These are phyloP conservation scores for Phengaris arion DNA, from an alignment of 2,888 invertebrate genomes.

Conservation along the genomic window DNA sequence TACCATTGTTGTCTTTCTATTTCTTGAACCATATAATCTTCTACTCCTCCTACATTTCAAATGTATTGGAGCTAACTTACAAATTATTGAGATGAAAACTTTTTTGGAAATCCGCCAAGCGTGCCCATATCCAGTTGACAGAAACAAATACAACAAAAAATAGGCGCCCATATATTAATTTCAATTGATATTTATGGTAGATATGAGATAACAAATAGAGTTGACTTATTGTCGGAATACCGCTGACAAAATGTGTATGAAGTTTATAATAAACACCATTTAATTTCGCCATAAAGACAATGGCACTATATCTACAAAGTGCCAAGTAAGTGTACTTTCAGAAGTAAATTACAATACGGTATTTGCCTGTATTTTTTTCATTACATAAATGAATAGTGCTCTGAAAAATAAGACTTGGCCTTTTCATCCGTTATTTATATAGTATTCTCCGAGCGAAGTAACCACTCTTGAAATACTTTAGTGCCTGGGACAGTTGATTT, in stretches of 20 bases:
- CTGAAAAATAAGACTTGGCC: no score
- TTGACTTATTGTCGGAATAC: slow-evolving; percentile 12
- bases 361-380: no score
- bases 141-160: slow-evolving; percentile 23
- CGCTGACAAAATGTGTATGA: slow-evolving; percentile 19
- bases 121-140: slow-evolving; percentile 22
- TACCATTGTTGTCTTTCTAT: background rate
- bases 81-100: slow-evolving; percentile 28
- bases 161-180: slow-evolving; percentile 23
- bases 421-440: no score
- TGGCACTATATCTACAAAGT: background rate
- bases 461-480: no score
- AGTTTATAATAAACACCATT: background rate
- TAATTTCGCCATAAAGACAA: background rate
- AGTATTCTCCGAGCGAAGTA: no score
- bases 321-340: background rate
- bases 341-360: background rate
- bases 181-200: slow-evolving; percentile 15
- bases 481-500: no score
- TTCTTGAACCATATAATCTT: background rate
- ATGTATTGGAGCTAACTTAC: slow-evolving; percentile 22
- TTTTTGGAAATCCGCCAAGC: slow-evolving; percentile 25
- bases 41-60: slow-evolving; percentile 9
- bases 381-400: no score
- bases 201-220: slow-evolving; percentile 3